Conservation (phyloP, 2,797 vertebrate species). For the Ispidina picta region DNA sequence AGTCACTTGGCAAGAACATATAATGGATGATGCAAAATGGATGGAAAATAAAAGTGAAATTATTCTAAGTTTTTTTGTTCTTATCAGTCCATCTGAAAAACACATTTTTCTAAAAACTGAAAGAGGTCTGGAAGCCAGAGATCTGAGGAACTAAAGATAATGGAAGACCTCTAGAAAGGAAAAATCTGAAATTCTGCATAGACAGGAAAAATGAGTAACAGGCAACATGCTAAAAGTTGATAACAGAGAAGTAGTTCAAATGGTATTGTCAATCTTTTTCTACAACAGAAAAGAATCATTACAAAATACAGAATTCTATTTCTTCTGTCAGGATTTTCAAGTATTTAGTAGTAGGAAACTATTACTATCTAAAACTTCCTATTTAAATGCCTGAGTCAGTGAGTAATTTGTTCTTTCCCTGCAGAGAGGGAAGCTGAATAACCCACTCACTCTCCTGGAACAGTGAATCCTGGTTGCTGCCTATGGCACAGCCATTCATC, state of each 20-base stretch:
- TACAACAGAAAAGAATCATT: neutral
- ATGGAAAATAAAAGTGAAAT: neutral
- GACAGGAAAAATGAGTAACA: neutral
- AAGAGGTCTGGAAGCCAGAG: neutral
- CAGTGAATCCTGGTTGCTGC: neutral
- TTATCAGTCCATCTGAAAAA: neutral
- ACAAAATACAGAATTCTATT: neutral
- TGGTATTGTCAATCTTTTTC: neutral
- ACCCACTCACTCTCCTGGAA: neutral
- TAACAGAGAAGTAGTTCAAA: neutral
- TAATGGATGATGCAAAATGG: neutral
- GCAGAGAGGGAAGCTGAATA: neutral
- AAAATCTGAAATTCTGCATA: neutral
- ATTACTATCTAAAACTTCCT: neutral
- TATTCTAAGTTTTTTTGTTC: neutral
- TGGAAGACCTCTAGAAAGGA: neutral
- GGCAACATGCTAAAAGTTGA: neutral
- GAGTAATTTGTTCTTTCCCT: neutral
- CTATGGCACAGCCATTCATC: neutral
- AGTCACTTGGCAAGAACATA: neutral
- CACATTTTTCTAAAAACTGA: neutral
- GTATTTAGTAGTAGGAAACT: neutral
- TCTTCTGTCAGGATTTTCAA: neutral
- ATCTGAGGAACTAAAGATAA: neutral
- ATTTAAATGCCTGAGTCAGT: neutral